phyloP scores from a whole-genome alignment of 1,140 invertebrate species.

The Oncopodura yosiiana region DNA sequence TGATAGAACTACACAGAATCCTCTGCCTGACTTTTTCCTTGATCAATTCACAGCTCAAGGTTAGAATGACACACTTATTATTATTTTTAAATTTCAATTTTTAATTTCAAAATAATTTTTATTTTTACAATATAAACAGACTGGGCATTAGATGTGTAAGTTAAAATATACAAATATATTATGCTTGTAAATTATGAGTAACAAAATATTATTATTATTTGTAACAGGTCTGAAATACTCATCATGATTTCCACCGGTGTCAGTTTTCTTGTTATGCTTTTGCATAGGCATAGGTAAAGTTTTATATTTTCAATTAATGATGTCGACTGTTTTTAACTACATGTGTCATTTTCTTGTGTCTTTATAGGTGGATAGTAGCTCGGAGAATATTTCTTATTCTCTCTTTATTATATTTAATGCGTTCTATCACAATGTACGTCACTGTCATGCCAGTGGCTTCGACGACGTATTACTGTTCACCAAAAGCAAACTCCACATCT shows the following conservation, averaged over 20 bases:
- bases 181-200: too few species aligned
- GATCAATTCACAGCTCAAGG: constrained; percentile 56
- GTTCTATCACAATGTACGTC: constrained; percentile 78
- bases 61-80: too few species aligned
- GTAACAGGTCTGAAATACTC: constrained; percentile 76
- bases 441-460: constrained; percentile 75
- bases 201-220: too few species aligned
- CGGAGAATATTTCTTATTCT: constrained; percentile 71
- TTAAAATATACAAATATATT: too few species aligned
- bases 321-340: background rate
- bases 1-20: constrained; percentile 54
- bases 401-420: constrained; percentile 72
- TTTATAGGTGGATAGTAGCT: constrained; percentile 66
- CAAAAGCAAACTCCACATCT: constrained; percentile 61
- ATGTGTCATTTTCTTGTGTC: constrained; percentile 23
- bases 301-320: background rate
- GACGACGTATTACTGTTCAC: constrained; percentile 70
- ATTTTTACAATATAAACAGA: constrained; percentile 45
- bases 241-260: constrained; percentile 68
- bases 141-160: constrained; percentile 69
- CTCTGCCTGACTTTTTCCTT: constrained; percentile 69
- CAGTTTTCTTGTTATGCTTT: constrained; percentile 39
- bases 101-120: background rate
- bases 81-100: background rate
- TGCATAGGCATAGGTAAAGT: constrained; percentile 25